phyloP scores from a whole-genome alignment of 2,888 invertebrate genomes.

The Protonemura montana region DNA sequence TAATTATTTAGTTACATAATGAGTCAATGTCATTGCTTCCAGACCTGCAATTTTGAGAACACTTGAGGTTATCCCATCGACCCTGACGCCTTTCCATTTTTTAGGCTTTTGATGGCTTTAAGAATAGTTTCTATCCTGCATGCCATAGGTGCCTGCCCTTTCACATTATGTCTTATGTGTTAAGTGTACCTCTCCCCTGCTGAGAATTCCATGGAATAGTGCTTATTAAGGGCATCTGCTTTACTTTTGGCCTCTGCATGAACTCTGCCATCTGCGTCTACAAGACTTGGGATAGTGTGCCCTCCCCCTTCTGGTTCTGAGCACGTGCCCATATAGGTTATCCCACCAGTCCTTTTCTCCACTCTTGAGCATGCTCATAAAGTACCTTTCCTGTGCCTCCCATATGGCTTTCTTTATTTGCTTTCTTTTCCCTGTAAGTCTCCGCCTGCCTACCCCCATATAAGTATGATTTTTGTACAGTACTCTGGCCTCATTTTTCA shows the following conservation, averaged over 20 bases:
- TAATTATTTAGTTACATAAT: background rate
- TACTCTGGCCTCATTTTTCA: constrained; percentile 24
- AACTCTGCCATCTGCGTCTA: background rate
- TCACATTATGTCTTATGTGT: background rate
- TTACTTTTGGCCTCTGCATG: constrained; percentile 56
- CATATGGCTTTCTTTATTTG: background rate
- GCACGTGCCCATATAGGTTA: background rate
- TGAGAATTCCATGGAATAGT: background rate
- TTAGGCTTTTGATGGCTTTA: background rate
- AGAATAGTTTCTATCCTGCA: background rate
- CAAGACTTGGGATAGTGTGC: background rate
- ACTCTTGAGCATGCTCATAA: background rate
- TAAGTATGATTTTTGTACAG: background rate
- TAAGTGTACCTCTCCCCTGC: background rate
- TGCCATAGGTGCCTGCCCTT: background rate
- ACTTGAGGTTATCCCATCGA: background rate
- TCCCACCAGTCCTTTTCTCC: background rate
- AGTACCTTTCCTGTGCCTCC: background rate
- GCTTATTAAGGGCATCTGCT: background rate
- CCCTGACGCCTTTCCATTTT: background rate
- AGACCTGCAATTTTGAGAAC: background rate
- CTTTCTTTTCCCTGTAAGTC: background rate
- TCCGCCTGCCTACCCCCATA: background rate
- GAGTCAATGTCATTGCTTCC: background rate
- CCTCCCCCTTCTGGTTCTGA: background rate